Evolutionary conservation across 1,140 invertebrate genomes (phyloP).

Genomic region (Conopomorpha cramerella): DNA sequence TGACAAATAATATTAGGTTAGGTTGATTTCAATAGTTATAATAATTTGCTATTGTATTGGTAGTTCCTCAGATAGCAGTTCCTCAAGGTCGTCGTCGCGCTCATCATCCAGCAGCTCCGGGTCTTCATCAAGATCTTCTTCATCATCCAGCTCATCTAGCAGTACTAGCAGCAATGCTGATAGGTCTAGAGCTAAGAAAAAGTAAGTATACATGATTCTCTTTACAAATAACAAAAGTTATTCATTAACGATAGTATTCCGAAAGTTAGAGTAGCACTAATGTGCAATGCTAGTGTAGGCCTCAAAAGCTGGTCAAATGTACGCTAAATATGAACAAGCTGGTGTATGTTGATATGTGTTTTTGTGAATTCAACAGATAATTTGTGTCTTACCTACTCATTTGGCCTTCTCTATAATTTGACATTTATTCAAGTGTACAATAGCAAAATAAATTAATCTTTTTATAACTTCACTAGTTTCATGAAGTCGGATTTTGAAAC

Average conservation of each 20-base stretch:
- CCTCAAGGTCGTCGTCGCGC: slow-evolving; percentile 73
- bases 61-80: slow-evolving; percentile 79
- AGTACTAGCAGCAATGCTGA: slow-evolving; percentile 64
- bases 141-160: slow-evolving; percentile 63
- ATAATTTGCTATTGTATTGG: slow-evolving; percentile 24
- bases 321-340: too few species aligned
- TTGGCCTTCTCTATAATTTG: too few species aligned
- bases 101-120: slow-evolving; percentile 76
- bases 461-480: too few species aligned
- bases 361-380: slow-evolving; percentile 12
- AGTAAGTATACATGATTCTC: slow-evolving; percentile 33
- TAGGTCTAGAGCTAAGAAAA: slow-evolving; percentile 64
- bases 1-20: slow-evolving; percentile 8
- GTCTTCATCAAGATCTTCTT: slow-evolving; percentile 68
- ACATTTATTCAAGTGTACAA: too few species aligned
- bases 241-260: too few species aligned
- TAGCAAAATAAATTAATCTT: too few species aligned
- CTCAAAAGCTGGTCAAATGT: too few species aligned
- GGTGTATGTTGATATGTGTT: too few species aligned
- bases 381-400: slow-evolving; percentile 6
- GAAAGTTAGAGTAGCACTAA: too few species aligned
- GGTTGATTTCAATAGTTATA: slow-evolving; percentile 4
- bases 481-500: slow-evolving; percentile 5
- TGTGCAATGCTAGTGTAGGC: too few species aligned
- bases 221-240: too few species aligned